phyloP scores from a whole-genome alignment of 2,797 vertebrate genomes.

The Rhincodon typus region DNA sequence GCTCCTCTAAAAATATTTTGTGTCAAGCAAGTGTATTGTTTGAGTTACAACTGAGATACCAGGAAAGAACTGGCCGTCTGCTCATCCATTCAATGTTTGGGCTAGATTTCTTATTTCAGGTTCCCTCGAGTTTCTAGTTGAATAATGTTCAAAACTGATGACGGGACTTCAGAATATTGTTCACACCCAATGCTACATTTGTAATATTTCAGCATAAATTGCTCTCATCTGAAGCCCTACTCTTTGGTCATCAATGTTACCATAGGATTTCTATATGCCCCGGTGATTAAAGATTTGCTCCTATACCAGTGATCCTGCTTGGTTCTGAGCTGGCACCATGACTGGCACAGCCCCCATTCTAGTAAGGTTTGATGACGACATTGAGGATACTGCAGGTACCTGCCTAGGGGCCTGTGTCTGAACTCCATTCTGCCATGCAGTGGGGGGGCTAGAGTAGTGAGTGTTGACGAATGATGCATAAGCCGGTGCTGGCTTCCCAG shows the following conservation, averaged over 20 bases:
- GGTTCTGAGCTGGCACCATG: constrained; percentile 88
- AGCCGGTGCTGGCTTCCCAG: constrained; percentile 53
- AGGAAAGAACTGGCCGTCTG: neutral
- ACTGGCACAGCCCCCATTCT: constrained; percentile 81
- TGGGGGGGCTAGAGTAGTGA: neutral
- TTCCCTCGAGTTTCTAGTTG: neutral
- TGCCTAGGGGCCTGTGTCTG: constrained; percentile 51
- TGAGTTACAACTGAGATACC: neutral
- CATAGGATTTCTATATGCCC: neutral
- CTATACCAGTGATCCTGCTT: constrained; percentile 87
- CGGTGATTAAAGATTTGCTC: no score
- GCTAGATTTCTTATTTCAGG: neutral
- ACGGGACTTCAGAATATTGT: neutral
- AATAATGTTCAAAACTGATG: neutral
- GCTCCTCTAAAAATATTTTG: neutral
- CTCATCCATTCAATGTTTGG: neutral
- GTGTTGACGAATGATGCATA: constrained; percentile 44
- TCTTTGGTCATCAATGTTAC: constrained; percentile 1
- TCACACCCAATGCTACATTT: neutral
- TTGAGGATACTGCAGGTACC: constrained; percentile 46
- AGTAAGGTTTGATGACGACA: constrained; percentile 67
- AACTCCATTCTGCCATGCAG: constrained; percentile 52
- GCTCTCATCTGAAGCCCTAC: neutral
- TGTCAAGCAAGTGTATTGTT: neutral
- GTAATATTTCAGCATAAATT: constrained; percentile 19